Conservation (phyloP, 1,140 invertebrate genomes). For the Sweltsa coloradensis region DNA sequence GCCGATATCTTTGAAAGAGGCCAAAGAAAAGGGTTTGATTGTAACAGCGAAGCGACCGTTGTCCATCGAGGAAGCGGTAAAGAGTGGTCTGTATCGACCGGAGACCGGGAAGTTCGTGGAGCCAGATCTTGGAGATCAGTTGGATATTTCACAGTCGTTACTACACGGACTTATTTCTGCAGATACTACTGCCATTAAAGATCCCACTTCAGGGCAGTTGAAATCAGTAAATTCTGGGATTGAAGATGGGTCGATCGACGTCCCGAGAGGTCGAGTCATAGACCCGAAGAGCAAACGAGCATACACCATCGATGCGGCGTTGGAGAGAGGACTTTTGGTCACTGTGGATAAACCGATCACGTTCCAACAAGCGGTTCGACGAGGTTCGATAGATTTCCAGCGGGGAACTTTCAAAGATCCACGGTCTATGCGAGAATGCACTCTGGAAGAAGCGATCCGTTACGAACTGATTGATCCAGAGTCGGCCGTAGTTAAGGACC, state of each 20-base stretch:
- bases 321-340: constrained; percentile 58
- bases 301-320: constrained; percentile 58
- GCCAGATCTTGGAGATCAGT: constrained; percentile 52
- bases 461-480: constrained; percentile 63
- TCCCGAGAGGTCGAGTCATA: constrained; percentile 56
- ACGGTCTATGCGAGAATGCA: constrained; percentile 45
- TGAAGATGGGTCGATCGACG: constrained; percentile 66
- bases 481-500: constrained; percentile 64
- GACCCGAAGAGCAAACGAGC: constrained; percentile 63
- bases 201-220: constrained; percentile 56
- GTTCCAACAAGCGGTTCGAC: constrained; percentile 40
- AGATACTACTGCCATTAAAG: constrained; percentile 61
- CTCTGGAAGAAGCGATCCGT: constrained; percentile 64
- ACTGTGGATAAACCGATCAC: constrained; percentile 57
- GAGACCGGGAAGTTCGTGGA: constrained; percentile 70
- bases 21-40: constrained; percentile 56
- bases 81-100: constrained; percentile 58
- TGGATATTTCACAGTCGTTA: constrained; percentile 60
- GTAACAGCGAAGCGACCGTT: constrained; percentile 56
- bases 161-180: constrained; percentile 59
- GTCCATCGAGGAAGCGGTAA: constrained; percentile 63
- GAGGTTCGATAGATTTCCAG: constrained; percentile 31
- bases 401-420: constrained; percentile 34
- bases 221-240: constrained; percentile 62
- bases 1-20: constrained; percentile 52